Conservation (phyloP, 2,888 invertebrate genomes). For the Drosophila limbata region DNA sequence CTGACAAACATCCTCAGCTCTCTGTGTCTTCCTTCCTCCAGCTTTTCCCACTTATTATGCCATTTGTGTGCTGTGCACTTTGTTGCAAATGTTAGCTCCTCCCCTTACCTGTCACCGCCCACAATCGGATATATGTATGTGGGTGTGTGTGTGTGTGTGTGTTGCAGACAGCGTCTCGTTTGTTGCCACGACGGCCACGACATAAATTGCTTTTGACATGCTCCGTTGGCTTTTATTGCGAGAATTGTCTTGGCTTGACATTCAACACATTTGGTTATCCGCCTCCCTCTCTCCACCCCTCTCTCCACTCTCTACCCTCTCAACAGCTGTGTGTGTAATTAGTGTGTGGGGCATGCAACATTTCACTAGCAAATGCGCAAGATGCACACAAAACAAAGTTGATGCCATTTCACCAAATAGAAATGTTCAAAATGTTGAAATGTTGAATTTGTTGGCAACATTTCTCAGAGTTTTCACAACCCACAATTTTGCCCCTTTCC, state of each 20-base stretch:
- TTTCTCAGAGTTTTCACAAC: constrained; percentile 19
- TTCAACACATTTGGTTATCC: constrained; percentile 52
- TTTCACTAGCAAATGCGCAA: constrained; percentile 45
- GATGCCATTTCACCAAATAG: constrained; percentile 35
- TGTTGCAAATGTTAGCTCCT: not conserved
- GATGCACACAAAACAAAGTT: constrained; percentile 42
- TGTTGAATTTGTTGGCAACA: constrained; percentile 54
- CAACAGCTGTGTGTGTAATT: constrained; percentile 37
- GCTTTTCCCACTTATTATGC: constrained; percentile 63
- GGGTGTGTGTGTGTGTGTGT: not conserved
- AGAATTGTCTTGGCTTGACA: constrained; percentile 72
- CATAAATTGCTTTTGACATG: constrained; percentile 79
- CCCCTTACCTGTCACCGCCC: constrained; percentile 27
- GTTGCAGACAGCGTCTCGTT: constrained; percentile 19
- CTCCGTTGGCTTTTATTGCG: constrained; percentile 76
- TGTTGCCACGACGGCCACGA: constrained; percentile 42
- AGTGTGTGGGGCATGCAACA: constrained; percentile 56
- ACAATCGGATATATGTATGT: not conserved
- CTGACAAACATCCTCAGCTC: constrained; percentile 66
- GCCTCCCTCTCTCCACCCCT: not conserved
- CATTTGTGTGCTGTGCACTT: constrained; percentile 67
- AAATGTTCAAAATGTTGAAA: constrained; percentile 56
- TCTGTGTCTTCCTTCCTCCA: not conserved
- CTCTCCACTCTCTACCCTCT: not conserved
- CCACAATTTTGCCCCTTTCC: not conserved